Base-by-base conservation (phyloP, 2,113 vertebrate species). In the Lucifuga dentata region DNA sequence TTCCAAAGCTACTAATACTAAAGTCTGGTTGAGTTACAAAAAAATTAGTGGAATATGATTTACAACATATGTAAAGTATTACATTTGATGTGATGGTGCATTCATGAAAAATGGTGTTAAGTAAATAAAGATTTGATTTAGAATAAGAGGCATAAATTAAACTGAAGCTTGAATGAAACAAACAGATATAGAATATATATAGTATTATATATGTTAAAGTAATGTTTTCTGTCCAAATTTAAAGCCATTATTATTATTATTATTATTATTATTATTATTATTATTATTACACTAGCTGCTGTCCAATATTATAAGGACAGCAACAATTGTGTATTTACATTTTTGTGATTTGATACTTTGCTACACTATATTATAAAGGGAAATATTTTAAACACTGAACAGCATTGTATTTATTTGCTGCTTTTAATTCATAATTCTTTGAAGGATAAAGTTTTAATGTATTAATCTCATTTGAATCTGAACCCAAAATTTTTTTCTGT, bases 381-480 rank as follows among this genome's bases (percentile, higher is more conserved):
- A 24, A 16, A 40, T 56, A 1, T 8, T 56, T 1, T 12, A 11
- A 13, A 23, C n/a, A 5, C 29, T 16, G 3, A 69, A 9, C 8
- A 26, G 3, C n/a, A 36, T 52, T 19, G 26, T 7, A 29, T 29
- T 29, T 29, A 29, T 38, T 3, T 38, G 13, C 7, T 29, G 26
- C 7, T 29, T 29, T 29, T 29, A 29, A n/a, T n/a, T n/a, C n/a
- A n/a, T n/a, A n/a, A n/a, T n/a, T n/a, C n/a, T n/a, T n/a, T n/a
- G n/a, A n/a, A n/a, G n/a, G n/a, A n/a, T n/a, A 26, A 53, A 51
- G 5, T 19, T 52, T 1, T 23, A 62, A 70, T 48, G 19, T n/a
- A n/a, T n/a, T 40, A 23, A 52, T 11, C 17, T 23, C 46, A 23
- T 51, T 19, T 38, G 17, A 67, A 11, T 40, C 5, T 35, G 26